phyloP scores from a whole-genome alignment of 2,888 invertebrate genomes.

The Patella pellucida region DNA sequence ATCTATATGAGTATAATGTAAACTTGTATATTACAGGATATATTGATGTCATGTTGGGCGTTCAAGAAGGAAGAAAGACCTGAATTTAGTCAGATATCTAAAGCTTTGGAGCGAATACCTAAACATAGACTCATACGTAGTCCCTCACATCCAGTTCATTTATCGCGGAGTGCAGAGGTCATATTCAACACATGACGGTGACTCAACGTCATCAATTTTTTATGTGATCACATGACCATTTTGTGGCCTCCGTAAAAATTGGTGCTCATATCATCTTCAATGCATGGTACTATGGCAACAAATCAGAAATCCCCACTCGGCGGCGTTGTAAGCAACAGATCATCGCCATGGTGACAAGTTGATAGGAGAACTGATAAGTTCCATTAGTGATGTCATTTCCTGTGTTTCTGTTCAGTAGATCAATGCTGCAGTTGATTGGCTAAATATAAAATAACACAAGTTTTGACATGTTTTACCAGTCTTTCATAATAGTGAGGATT shows the following conservation, averaged over 20 bases:
- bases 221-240: not conserved
- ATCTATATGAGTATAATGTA: too few relatives aligned
- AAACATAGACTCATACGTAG: conserved; percentile 93
- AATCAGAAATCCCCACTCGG: too few relatives aligned
- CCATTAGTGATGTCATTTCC: too few relatives aligned
- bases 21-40: conserved; percentile 78
- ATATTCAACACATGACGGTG: conserved; percentile 30
- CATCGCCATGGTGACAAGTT: too few relatives aligned
- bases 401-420: too few relatives aligned
- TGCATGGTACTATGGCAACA: too few relatives aligned
- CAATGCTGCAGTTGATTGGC: too few relatives aligned
- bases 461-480: too few relatives aligned
- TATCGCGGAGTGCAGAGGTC: conserved; percentile 91
- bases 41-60: conserved; percentile 95
- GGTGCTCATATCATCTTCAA: conserved; percentile 2
- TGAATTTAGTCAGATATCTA: conserved; percentile 87
- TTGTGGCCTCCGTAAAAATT: not conserved
- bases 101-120: conserved; percentile 89
- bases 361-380: too few relatives aligned
- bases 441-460: too few relatives aligned
- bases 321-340: too few relatives aligned
- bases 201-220: not conserved
- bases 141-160: conserved; percentile 97
- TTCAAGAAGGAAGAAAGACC: conserved; percentile 88
- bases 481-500: too few relatives aligned